Base-by-base conservation (phyloP, 1,140 invertebrate species). In the Macrostomum lignano region DNA sequence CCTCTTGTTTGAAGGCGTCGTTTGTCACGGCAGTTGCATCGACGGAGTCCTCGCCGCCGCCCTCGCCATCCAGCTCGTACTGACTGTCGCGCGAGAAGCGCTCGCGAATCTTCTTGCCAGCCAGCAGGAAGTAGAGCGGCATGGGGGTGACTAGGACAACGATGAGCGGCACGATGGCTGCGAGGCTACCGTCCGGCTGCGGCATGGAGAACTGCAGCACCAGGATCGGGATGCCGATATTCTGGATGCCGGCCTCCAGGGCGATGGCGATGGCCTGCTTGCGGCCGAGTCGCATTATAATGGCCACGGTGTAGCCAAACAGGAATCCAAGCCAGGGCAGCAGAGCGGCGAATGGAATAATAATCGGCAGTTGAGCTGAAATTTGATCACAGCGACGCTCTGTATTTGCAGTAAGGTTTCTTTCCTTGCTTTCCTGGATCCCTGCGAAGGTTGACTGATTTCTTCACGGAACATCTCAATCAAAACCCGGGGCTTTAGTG, bases 241-340 rank as follows among this genome's bases (percentile, higher is more conserved):
- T 88, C 57, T 88, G 81, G 33, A 88, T 70, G 24, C 81, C 81
- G 10, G 78, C 81, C 61, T 91, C 81, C 36, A 88, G 71, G 4
- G 73, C 69, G 43, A 91, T 81, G 2, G 81, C 75, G 1, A 79
- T 57, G 5, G 69, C 58, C 46, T 86, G 38, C 15, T 37, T 73
- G 11, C 59, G 45, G 21, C 58, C 43, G 50, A 74, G 71, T 25
- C 63, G 57, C 9, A 66, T 62, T 2, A 71, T 10, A 21, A 53
- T 48, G 0, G 73, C 67, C 1, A 65, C 31, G 19, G 65, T 14
- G 37, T 65, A 70, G 19, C 75, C 78, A 24, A 69, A 58, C 9
- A 67, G 24, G 52, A 79, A 86, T 5, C 78, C 79, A 9, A 74
- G 47, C 66, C 70, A 77, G 0, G 81, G 76, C 25, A 84, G 57